Evolutionary conservation across 2,113 vertebrate genomes (phyloP).

Genomic region (Laterallus jamaicensis): DNA sequence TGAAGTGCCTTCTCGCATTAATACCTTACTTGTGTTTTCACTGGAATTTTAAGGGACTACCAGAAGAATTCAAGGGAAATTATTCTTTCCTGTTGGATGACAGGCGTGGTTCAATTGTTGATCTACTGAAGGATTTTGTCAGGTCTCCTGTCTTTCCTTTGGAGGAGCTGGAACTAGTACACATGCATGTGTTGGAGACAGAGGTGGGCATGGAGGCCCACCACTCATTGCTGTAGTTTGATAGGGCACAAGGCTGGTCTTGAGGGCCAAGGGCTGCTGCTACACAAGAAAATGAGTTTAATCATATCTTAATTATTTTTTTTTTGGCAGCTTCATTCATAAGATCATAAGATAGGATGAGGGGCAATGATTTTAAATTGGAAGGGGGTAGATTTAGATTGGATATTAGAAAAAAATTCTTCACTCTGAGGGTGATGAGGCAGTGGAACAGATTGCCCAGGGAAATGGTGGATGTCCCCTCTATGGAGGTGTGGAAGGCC

Average conservation of each 20-base stretch:
- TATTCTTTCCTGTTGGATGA: not conserved
- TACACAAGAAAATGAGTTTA: not conserved
- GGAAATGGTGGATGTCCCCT: too few species aligned
- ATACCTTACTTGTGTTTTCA: not conserved
- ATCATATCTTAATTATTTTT: not conserved
- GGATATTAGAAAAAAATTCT: too few species aligned
- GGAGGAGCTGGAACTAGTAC: not conserved
- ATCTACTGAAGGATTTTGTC: not conserved
- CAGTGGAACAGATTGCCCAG: too few species aligned
- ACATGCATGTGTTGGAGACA: not conserved
- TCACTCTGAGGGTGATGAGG: too few species aligned
- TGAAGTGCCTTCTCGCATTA: not conserved
- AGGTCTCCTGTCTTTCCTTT: not conserved
- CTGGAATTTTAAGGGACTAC: not conserved
- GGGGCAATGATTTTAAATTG: too few species aligned
- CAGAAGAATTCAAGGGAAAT: not conserved
- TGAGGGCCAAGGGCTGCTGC: not conserved
- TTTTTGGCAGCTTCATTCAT: not conserved
- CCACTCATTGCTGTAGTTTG: not conserved
- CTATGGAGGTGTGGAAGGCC: too few species aligned
- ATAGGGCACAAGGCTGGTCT: not conserved
- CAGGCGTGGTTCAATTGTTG: not conserved
- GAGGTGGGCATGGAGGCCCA: not conserved
- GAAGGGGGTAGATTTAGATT: too few species aligned
- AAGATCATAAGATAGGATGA: too few species aligned